phyloP scores from a whole-genome alignment of 2,113 vertebrate genomes.

The Phycodurus eques region DNA sequence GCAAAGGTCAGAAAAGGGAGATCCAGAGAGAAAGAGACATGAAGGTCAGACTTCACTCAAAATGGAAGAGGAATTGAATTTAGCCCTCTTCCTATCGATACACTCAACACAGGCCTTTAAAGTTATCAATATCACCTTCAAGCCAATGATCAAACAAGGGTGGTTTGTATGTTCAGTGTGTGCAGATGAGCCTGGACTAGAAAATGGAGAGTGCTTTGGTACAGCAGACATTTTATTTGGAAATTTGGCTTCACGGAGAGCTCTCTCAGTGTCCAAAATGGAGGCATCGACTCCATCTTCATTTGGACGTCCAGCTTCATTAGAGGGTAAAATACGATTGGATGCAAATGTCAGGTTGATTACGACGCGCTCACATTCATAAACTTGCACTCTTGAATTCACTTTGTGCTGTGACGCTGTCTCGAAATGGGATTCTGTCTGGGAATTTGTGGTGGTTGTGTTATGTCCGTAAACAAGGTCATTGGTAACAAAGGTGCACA shows the following conservation, averaged over 20 bases:
- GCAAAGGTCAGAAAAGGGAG: conserved; percentile 16
- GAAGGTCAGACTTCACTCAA: conserved; percentile 70
- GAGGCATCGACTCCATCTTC: conserved; percentile 53
- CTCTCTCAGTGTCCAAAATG: conserved; percentile 55
- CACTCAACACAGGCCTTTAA: conserved; percentile 28
- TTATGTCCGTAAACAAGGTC: conserved; percentile 76
- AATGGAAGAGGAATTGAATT: conserved; percentile 53
- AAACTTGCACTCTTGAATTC: conserved; percentile 22
- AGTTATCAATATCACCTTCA: conserved; percentile 19
- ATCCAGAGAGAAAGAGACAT: conserved; percentile 43
- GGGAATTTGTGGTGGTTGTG: conserved; percentile 59
- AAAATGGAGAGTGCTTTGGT: conserved; percentile 21
- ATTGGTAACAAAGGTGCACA: conserved; percentile 75
- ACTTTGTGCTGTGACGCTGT: conserved; percentile 35
- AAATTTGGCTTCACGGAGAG: conserved; percentile 34
- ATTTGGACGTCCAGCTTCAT: conserved; percentile 36
- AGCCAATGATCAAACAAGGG: conserved; percentile 6
- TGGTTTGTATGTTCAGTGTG: neutral
- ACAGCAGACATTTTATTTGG: conserved; percentile 45
- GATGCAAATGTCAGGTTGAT: conserved; percentile 40
- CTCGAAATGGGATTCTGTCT: conserved; percentile 66
- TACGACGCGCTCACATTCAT: conserved; percentile 30
- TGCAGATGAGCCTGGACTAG: neutral
- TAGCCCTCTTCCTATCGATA: conserved; percentile 34
- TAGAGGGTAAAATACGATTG: conserved; percentile 11